Conservation (phyloP, 2,113 vertebrate genomes). For the Vulpes vulpes region DNA sequence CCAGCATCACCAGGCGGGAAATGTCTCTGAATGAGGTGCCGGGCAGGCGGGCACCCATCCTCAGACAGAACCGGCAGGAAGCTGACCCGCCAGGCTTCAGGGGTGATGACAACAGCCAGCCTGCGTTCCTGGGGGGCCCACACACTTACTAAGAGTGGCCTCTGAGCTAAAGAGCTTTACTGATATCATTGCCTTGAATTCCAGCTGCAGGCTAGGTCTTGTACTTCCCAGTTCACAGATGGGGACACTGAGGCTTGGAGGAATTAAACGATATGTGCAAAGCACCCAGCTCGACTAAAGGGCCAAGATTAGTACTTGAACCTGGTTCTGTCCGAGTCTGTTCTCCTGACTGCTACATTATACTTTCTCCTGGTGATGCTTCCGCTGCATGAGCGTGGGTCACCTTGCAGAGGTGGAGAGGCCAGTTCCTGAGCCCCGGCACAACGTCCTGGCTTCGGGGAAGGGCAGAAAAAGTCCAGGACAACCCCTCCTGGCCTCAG, state of each 20-base stretch:
- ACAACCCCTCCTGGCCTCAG: no score
- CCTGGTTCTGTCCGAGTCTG: neutral
- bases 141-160: neutral
- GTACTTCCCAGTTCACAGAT: neutral
- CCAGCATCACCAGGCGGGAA: neutral
- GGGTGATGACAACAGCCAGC: rapidly evolving
- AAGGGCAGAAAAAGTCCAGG: neutral
- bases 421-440: neutral
- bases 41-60: neutral
- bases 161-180: neutral
- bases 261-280: neutral
- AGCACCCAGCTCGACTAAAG: neutral
- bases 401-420: neutral
- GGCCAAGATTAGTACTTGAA: neutral
- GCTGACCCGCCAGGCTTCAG: neutral
- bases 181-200: rapidly evolving
- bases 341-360: rapidly evolving
- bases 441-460: rapidly evolving
- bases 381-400: neutral
- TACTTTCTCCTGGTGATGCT: neutral
- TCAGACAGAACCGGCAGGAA: neutral
- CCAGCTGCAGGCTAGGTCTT: no score
- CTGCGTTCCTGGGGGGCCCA: neutral
- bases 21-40: no score
- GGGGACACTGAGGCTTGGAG: neutral